phyloP scores from a whole-genome alignment of 2,113 vertebrate genomes.

The Donacobius atricapilla region DNA sequence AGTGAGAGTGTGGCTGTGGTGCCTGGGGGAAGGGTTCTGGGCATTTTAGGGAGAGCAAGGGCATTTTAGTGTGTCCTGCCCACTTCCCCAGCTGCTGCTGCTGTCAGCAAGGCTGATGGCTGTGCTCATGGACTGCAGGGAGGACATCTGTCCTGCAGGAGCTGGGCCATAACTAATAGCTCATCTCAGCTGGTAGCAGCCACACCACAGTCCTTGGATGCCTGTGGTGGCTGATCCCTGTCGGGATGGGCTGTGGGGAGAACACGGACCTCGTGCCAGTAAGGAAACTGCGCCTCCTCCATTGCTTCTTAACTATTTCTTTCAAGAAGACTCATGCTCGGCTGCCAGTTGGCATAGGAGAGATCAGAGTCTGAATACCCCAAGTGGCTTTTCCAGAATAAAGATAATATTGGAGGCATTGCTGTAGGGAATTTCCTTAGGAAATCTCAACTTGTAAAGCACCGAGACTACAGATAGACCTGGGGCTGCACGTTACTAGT shows the following conservation, averaged over 20 bases:
- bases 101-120: neutral
- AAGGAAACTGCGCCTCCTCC: neutral
- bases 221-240: neutral
- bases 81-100: neutral
- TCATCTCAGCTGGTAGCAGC: neutral
- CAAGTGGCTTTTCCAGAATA: neutral
- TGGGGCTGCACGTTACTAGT: rapidly evolving
- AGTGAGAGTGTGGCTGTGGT: neutral
- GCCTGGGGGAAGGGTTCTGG: neutral
- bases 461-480: rapidly evolving
- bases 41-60: neutral
- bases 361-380: neutral
- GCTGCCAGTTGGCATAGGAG: neutral
- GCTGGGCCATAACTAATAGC: neutral
- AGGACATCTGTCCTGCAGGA: neutral
- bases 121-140: neutral
- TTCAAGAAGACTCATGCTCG: neutral
- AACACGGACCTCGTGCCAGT: neutral
- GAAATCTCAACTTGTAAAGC: neutral
- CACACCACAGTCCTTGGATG: neutral
- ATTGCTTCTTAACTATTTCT: rapidly evolving
- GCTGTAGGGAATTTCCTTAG: neutral
- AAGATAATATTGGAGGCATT: neutral
- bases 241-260: neutral
- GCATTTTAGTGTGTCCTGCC: neutral